Conservation (phyloP, 2,797 vertebrate species). For the Lepilemur septentrionalis region DNA sequence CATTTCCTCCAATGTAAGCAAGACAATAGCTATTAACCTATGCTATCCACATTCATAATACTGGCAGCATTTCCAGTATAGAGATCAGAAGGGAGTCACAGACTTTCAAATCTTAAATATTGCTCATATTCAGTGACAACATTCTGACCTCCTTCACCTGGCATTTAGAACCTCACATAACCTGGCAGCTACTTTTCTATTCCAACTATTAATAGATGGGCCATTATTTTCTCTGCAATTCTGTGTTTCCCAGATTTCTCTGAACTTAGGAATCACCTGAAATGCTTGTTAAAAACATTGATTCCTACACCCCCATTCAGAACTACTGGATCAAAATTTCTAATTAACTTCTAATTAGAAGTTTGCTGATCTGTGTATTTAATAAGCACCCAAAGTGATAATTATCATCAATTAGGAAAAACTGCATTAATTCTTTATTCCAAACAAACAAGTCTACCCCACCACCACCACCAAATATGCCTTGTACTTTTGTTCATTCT, state of each 20-base stretch:
- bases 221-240: not conserved
- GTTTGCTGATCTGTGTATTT: not conserved
- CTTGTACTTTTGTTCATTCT: not conserved
- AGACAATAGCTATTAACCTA: not conserved
- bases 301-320: not conserved
- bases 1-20: not conserved
- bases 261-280: slow-evolving; percentile 1
- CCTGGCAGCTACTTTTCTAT: not conserved
- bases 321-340: slow-evolving; percentile 2
- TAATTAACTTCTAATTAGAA: not conserved
- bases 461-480: not conserved
- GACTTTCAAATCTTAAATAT: not conserved
- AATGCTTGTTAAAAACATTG: slow-evolving; percentile 30
- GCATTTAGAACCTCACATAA: not conserved
- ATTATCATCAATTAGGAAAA: not conserved
- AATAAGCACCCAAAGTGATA: not conserved
- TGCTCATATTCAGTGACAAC: not conserved
- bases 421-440: not conserved
- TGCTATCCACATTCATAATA: not conserved
- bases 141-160: not conserved
- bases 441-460: not conserved
- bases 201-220: not conserved
- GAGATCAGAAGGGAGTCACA: not conserved
- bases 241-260: not conserved
- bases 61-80: not conserved